phyloP scores from a whole-genome alignment of 2,113 vertebrate species.

The Prochilodus magdalenae region DNA sequence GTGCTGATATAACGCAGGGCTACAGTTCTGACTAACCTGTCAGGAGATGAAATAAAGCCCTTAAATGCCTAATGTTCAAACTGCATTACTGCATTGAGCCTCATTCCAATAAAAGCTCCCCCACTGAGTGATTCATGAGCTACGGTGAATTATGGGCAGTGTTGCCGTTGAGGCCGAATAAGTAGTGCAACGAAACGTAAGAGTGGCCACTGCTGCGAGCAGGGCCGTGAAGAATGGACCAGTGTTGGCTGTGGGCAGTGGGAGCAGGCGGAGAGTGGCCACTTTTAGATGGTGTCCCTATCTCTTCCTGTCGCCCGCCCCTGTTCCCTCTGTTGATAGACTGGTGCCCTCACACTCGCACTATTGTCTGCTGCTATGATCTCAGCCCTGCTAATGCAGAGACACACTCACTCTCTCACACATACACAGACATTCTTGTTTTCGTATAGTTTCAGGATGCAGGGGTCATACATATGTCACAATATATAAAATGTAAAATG shows the following conservation, averaged over 20 bases:
- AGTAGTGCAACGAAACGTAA: slow-evolving; percentile 17
- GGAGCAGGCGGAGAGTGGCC: slow-evolving; percentile 34
- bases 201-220: slow-evolving; percentile 1
- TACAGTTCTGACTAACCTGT: slow-evolving; percentile 32
- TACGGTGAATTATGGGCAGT: slow-evolving; percentile 16
- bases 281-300: slow-evolving; percentile 49
- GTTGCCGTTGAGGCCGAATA: slow-evolving; percentile 5
- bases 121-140: slow-evolving; percentile 36
- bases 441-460: neutral
- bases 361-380: slow-evolving; percentile 78
- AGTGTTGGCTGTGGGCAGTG: slow-evolving; percentile 25
- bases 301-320: slow-evolving; percentile 59
- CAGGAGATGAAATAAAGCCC: slow-evolving; percentile 16
- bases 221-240: slow-evolving; percentile 18
- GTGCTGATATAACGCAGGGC: neutral
- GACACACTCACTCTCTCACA: slow-evolving; percentile 42
- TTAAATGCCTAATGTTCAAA: slow-evolving; percentile 30
- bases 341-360: slow-evolving; percentile 68
- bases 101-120: slow-evolving; percentile 36
- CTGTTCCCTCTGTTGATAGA: slow-evolving; percentile 70
- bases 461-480: neutral
- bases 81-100: slow-evolving; percentile 12
- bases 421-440: neutral
- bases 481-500: neutral
- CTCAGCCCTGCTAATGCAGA: slow-evolving; percentile 65